Evolutionary conservation across 1,140 invertebrate species (phyloP), one percentile per base, ranked within the genome.

Genomic region (Atopsyche davidsoni): DNA sequence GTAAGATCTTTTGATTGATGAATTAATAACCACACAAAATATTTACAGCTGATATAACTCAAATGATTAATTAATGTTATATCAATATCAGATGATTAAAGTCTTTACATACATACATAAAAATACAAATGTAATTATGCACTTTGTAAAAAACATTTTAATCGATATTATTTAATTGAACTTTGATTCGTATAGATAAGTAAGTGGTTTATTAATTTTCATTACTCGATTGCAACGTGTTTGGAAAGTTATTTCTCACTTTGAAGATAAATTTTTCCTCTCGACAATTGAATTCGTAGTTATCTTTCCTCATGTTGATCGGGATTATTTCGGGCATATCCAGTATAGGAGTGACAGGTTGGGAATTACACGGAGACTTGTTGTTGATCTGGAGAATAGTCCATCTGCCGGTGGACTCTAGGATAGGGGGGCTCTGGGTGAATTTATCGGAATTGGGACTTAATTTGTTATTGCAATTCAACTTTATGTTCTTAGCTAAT

Each of bases 311-410:
- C 2, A 51, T 7, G 39, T 51, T 45, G 34, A 40, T 39, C 14
- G 56, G 39, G 35, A 51, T 53, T 23, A 53, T 48, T 41, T 52
- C 44, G 10, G 50, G 25, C 19, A 44, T 46, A 31, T 57, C 55
- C 31, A 50, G 18, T n/a, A 53, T 48, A 7, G 56, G 56, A 34
- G 46, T 47, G 6, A 24, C 31, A 9, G 46, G 41, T 18, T 47
- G 46, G 13, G 46, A 47, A 11, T 24, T 23, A 21, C 14, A 44
- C 13, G 56, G 56, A 21, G 51, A 44, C 41, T 39, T 53, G 41
- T 58, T 58, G 28, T 58, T 54, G n/a, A 58, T 54, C 21, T 53
- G 51, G 21, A 58, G 42, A 18, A 58, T 58, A 21, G 46, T 58
- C 56, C 56, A 58, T 25, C 56, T 40, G 9, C 56, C 56, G n/a